Evolutionary conservation across 2,888 invertebrate species (phyloP).

Genomic region (Hydraecia micacea): DNA sequence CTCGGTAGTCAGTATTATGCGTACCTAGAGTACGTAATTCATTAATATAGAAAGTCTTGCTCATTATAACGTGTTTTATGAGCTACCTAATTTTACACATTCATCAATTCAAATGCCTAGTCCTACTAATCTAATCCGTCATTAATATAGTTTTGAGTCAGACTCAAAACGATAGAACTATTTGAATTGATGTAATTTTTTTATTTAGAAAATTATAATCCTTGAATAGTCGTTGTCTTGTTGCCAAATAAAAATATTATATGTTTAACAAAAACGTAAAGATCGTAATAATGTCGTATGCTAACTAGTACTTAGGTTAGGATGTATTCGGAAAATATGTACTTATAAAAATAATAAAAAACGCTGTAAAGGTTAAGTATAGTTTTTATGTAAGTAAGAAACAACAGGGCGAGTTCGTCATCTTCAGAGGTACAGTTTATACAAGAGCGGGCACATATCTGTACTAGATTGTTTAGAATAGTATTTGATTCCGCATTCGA

Average conservation of each 20-base stretch:
- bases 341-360: background rate
- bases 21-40: background rate
- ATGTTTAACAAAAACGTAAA: background rate
- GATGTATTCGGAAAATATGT: background rate
- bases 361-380: background rate
- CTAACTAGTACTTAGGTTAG: background rate
- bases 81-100: background rate
- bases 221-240: background rate
- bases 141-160: background rate
- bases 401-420: background rate
- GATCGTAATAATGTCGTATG: background rate
- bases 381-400: background rate
- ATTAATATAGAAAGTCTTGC: background rate
- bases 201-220: background rate
- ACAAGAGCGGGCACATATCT: background rate
- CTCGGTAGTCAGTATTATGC: constrained; percentile 3
- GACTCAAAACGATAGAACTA: background rate
- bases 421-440: background rate
- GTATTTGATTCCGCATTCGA: background rate
- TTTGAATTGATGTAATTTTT: background rate
- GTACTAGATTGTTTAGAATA: background rate
- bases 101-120: background rate
- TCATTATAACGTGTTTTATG: background rate
- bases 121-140: background rate
- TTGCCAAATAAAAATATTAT: constrained; percentile 21